Evolutionary conservation across 2,797 vertebrate species (phyloP).

Genomic region (Benthosema pterotum): DNA sequence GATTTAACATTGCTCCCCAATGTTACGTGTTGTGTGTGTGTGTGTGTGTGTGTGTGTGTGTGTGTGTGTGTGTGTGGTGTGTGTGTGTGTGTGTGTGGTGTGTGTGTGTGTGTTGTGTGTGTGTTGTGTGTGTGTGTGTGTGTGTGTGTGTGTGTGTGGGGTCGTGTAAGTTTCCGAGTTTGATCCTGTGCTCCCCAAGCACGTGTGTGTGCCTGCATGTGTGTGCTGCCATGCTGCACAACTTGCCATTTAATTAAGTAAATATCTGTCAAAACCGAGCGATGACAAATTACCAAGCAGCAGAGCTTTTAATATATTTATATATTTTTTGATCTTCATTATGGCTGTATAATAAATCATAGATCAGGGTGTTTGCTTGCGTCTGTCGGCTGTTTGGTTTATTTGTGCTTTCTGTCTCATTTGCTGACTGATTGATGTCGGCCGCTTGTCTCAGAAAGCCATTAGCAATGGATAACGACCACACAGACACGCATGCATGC

Average conservation of each 20-base stretch:
- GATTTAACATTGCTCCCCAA: too few relatives aligned
- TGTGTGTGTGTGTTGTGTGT: neutral
- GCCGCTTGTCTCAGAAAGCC: neutral
- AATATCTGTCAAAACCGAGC: slow-evolving; percentile 39
- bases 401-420: slow-evolving; percentile 3
- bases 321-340: slow-evolving; percentile 52
- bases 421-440: slow-evolving; percentile 9
- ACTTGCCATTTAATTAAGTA: slow-evolving; percentile 1
- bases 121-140: neutral
- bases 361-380: neutral
- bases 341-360: slow-evolving; percentile 15
- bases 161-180: too few relatives aligned
- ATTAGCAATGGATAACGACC: neutral
- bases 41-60: neutral
- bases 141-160: slow-evolving; percentile 4
- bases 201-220: neutral
- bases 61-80: slow-evolving; percentile 4
- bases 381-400: slow-evolving; percentile 1
- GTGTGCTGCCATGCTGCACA: slow-evolving; percentile 11
- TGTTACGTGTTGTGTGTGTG: too few relatives aligned
- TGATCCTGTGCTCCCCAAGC: too few relatives aligned
- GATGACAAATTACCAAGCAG: slow-evolving; percentile 36
- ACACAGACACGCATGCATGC: slow-evolving; percentile 12
- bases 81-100: neutral
- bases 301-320: slow-evolving; percentile 33